Evolutionary conservation across 2,113 vertebrate species (phyloP), one percentile per base, ranked within the genome.

Genomic region (Phrynosoma platyrhinos): DNA sequence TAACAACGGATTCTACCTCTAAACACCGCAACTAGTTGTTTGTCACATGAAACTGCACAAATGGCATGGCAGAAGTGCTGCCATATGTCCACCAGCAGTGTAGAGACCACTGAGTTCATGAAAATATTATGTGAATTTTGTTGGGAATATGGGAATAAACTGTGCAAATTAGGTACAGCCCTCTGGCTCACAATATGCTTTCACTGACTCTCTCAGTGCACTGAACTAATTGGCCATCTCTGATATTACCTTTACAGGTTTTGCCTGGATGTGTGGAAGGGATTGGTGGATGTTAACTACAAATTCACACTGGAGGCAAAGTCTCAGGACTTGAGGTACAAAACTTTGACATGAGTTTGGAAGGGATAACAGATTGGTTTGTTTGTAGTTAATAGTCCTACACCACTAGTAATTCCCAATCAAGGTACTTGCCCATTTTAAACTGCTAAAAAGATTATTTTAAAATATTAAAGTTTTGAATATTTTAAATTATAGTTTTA

Each of bases 61-160:
- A 83, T 83, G 72, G 87, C 74, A 69, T 78, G 40, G 42, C 86
- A 87, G 86, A 82, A 87, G 86, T 42, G 53, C 64, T 88, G n/a
- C 80, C 87, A 88, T 88, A 83, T 83, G 87, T 55, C 87, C 58
- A 78, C 25, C 81, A 88, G 72, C 87, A 68, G 30, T 14, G 6
- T 21, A 64, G 42, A 40, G 62, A 83, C 81, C 81, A 83, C 47
- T n/a, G 40, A 55, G 74, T 83, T 88, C 10, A 42, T 88, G 74
- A 74, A 83, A 88, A 88, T 83, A 77, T 88, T 88, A 68, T 69
- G 72, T 18, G 32, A 83, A 83, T 83, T 78, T 78, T 68, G 30
- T 69, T 77, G 23, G 47, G 72, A 83, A 58, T 78, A 77, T 77
- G 72, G 27, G 83, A 88, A 83, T 69, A 83, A 83, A n/a, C 42